Percentiles rank a stretch among this genome's conserved stretches.
Conservation (phyloP, 2,113 vertebrate species). For the Sula dactylatra region DNA sequence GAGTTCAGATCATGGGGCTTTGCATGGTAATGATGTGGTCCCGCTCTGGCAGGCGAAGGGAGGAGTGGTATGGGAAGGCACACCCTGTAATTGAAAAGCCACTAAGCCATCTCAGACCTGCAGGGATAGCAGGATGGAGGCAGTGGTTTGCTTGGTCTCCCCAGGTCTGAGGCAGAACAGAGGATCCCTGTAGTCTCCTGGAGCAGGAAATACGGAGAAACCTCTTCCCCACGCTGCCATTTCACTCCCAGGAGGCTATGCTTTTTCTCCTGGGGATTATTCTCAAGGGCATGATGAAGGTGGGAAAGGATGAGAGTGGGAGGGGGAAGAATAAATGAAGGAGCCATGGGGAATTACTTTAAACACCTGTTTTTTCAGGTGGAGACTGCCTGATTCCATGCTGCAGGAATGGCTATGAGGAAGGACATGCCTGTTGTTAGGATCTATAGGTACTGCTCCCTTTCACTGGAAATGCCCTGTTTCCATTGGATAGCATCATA, state of each 20-base stretch:
- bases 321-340: neutral
- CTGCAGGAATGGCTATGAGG: neutral
- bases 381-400: neutral
- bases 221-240: fast-evolving
- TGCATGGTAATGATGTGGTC: slow-evolving; percentile 4
- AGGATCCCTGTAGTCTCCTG: neutral
- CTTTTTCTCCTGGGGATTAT: neutral
- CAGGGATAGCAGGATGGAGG: slow-evolving; percentile 30
- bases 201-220: neutral
- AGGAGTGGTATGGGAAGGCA: neutral
- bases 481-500: neutral
- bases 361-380: neutral
- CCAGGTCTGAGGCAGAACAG: neutral
- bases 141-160: slow-evolving; percentile 2
- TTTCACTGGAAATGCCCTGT: neutral
- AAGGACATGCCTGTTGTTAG: neutral
- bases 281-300: neutral
- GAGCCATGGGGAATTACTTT: neutral
- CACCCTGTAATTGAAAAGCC: slow-evolving; percentile 43
- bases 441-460: neutral
- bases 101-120: neutral
- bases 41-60: neutral
- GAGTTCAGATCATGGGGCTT: neutral
- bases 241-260: neutral
- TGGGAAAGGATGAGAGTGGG: neutral